Percentiles rank a stretch among this genome's conserved stretches.
Evolutionary conservation across 2,888 invertebrate genomes (phyloP).

Genomic region (Trisateles emortualis): DNA sequence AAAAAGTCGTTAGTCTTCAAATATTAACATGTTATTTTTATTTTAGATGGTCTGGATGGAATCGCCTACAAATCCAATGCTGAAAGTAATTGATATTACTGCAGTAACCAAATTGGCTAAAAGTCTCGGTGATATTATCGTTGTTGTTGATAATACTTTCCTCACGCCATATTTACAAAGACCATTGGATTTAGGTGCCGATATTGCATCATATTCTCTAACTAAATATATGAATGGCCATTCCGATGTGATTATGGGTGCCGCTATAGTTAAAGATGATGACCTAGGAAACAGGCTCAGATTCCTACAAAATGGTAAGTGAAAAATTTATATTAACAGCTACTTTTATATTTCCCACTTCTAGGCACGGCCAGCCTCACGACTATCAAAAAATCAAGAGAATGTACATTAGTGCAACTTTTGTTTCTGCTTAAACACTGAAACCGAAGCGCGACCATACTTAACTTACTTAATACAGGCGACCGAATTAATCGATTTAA

Average conservation of each 20-base stretch:
- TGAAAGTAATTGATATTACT: conserved; percentile 96
- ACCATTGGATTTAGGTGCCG: conserved; percentile 96
- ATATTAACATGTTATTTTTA: conserved; percentile 20
- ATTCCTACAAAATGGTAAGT: conserved; percentile 90
- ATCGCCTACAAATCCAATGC: conserved; percentile 97
- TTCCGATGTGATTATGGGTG: conserved; percentile 98
- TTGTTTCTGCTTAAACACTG: too few species aligned
- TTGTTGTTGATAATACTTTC: conserved; percentile 70
- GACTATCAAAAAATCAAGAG: too few species aligned
- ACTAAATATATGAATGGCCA: conserved; percentile 99
- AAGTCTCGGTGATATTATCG: conserved; percentile 51
- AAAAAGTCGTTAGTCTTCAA: too few species aligned
- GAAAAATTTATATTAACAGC: neutral
- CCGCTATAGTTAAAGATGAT: conserved; percentile 91
- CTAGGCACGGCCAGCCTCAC: too few species aligned
- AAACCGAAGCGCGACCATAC: too few species aligned
- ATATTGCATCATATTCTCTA: conserved; percentile 95
- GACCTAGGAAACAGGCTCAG: conserved; percentile 81
- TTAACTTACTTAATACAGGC: too few species aligned
- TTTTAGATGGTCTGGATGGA: conserved; percentile 96
- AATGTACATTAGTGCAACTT: too few species aligned
- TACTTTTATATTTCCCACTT: neutral
- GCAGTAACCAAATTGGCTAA: conserved; percentile 87
- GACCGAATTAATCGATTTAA: too few species aligned
- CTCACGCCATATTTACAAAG: conserved; percentile 96